Conservation (phyloP, 1,140 invertebrate species). For the Plutomurus gul region DNA sequence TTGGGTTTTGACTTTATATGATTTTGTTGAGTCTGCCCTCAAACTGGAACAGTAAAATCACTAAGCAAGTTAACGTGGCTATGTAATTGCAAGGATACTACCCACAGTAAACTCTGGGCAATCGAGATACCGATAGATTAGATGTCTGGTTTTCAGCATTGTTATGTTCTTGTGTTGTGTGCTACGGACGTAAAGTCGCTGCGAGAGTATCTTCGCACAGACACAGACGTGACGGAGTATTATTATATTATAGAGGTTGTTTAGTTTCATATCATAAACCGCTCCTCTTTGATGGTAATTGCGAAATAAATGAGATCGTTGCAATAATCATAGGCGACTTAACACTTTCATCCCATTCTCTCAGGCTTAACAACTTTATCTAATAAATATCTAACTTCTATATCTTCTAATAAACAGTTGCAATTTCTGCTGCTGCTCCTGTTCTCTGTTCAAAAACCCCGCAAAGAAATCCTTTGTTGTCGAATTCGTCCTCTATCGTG, state of each 20-base stretch:
- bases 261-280: not conserved
- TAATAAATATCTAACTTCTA: too few relatives aligned
- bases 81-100: not conserved
- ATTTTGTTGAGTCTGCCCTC: too few relatives aligned
- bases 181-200: not conserved
- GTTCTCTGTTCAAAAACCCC: too few relatives aligned
- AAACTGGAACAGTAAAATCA: too few relatives aligned
- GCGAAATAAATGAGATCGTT: constrained; percentile 15
- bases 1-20: not conserved
- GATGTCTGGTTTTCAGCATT: not conserved
- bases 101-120: not conserved
- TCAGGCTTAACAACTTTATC: not conserved
- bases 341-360: constrained; percentile 4
- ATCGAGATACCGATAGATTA: not conserved
- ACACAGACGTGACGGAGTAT: too few relatives aligned
- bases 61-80: not conserved
- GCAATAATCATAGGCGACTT: constrained; percentile 6
- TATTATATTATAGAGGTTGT: too few relatives aligned
- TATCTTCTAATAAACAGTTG: not conserved
- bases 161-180: not conserved
- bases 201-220: too few relatives aligned
- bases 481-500: too few relatives aligned
- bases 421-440: too few relatives aligned
- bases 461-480: too few relatives aligned
- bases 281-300: constrained; percentile 10